These are phyloP conservation scores for Pseudocheirus occidentalis DNA, from an alignment of 2,797 vertebrate species.

Conservation along the genomic window DNA sequence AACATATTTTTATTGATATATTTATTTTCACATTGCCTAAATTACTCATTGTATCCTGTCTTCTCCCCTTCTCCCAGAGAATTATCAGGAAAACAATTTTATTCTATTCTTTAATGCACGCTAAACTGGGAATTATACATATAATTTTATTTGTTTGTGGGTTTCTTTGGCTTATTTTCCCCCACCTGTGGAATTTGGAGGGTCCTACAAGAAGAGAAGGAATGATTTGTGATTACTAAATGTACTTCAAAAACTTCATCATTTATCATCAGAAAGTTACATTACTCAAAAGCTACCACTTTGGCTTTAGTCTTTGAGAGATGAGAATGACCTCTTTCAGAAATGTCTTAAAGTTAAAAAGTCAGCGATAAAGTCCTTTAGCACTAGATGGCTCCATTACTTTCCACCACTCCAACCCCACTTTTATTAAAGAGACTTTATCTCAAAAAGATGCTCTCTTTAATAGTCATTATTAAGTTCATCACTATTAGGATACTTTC, in stretches of 20 bases:
- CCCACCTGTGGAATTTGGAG: background rate
- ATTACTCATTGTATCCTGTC: background rate
- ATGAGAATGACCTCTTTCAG: constrained; percentile 1
- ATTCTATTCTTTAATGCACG: background rate
- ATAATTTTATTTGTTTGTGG: background rate
- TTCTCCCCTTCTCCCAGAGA: background rate
- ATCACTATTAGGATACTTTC: background rate
- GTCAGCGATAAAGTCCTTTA: background rate
- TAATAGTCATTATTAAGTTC: background rate
- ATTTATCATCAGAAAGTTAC: constrained; percentile 32
- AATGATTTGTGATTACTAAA: background rate
- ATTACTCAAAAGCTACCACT: constrained; percentile 11
- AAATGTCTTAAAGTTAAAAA: background rate
- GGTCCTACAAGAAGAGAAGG: constrained; percentile 2
- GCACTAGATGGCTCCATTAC: background rate
- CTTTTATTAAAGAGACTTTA: background rate
- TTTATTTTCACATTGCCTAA: background rate
- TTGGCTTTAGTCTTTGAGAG: constrained; percentile 38
- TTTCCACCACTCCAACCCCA: background rate
- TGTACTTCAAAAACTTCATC: background rate
- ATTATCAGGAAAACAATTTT: background rate
- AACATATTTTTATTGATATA: background rate
- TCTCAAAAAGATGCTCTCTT: background rate
- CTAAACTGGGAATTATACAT: background rate
- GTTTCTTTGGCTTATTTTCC: too few relatives aligned